Conservation (phyloP, 2,113 vertebrate genomes). For the Bolborhynchus lineola region DNA sequence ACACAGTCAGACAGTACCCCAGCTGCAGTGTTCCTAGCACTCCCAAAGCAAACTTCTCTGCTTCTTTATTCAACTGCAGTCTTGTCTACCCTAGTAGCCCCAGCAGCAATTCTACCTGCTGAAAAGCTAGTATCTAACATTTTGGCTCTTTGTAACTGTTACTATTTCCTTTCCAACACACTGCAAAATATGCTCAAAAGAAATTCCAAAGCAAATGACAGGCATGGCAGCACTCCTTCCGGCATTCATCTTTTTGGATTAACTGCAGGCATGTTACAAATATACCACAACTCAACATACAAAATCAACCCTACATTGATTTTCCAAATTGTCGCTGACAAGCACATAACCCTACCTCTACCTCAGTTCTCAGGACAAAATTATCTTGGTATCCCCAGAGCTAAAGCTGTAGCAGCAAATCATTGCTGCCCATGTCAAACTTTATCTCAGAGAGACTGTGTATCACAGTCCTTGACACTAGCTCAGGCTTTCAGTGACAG, state of each 20-base stretch:
- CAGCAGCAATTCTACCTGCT: background rate
- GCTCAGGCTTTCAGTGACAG: background rate
- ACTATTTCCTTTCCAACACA: background rate
- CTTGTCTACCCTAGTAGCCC: background rate
- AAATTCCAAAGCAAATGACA: background rate
- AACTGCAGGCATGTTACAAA: background rate
- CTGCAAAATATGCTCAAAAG: background rate
- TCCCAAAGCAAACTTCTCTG: background rate
- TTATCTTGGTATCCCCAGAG: background rate
- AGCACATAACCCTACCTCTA: background rate
- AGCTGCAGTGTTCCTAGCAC: accelerated
- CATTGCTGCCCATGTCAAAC: background rate
- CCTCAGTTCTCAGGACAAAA: background rate
- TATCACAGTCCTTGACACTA: background rate
- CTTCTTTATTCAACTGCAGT: background rate
- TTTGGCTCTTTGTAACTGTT: background rate
- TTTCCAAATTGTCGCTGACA: background rate
- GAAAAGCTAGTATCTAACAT: background rate
- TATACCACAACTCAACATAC: background rate
- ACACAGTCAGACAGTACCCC: background rate
- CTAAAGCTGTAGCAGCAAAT: constrained; percentile 5
- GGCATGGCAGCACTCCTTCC: background rate
- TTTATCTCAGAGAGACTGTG: background rate
- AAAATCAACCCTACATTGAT: background rate
- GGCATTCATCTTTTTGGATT: background rate